Evolutionary conservation across 2,888 invertebrate genomes (phyloP), one percentile per base, ranked within the genome.

Genomic region (Carabus problematicus): DNA sequence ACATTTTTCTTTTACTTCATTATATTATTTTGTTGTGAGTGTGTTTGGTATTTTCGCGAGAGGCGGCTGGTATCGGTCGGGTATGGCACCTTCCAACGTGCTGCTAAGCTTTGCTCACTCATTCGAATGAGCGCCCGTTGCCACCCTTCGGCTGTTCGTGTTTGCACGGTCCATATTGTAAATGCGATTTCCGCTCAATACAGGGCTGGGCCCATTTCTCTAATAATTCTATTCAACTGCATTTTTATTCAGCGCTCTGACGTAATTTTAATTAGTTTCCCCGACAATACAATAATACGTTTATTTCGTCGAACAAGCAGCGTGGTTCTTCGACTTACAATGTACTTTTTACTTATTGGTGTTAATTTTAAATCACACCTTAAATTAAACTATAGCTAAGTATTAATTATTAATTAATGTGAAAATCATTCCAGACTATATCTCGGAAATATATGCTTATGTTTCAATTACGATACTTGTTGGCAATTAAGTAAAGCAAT

Each of bases 1-100:
- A 82, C 82, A 81, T 81, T 81, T 82, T 74, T 79, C 79, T 79
- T 79, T 69, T 80, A 78, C 80, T 80, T 82, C 81, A 81, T 82
- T 81, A 81, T 81, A 80, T 81, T 81, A 81, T 81, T 81, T 79
- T 79, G 80, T 78, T 80, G 62, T 39, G 62, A 61, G 62, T 80
- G 80, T 79, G 78, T 79, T 79, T 75, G 76, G 77, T 74, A 74
- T 75, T 74, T 52, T 16, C 11, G 52, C 52, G 14, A 49, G 12
- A 12, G 14, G 45, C 45, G 45, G 45, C 45, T 45, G 45, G 45
- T 12, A 14, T 45, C 14, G 14, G 49, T 49, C 49, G 14, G 12
- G 12, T 18, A 18, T 16, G 18, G 2, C 18, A 49, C 49, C 49
- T 18, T 18, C 18, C 18, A 18, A 16, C 12, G 16, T 52, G 14